Evolutionary conservation across 2,113 vertebrate genomes (phyloP), one percentile per base, ranked within the genome.

Genomic region (Hemicordylus capensis): DNA sequence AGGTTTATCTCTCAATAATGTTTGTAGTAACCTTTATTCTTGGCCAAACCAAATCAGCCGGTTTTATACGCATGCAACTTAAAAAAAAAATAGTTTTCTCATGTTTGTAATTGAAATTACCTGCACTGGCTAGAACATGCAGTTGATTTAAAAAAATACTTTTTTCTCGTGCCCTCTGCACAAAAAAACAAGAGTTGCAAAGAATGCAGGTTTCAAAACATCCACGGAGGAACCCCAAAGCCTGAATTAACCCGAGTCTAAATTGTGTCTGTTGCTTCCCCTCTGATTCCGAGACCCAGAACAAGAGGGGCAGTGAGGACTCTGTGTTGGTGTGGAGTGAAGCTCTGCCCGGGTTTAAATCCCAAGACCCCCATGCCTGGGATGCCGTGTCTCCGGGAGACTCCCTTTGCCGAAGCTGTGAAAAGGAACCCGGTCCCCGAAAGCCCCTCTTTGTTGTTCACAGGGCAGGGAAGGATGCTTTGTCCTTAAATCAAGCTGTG

Each of bases 271-370:
- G 4, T 54, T 44, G 3, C 1, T 82, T 70, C 37, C 51, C 61
- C 64, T 12, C 12, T 4, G 66, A 15, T 14, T 3, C 12, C 8
- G 22, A 46, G 74, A 0, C 58, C 24, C 48, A 0, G 1, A 1
- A 54, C 39, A 20, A 17, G 77, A 3, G 1, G 14, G 2, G 26
- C 51, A 85, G 54, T 5, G 2, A 28, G 80, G 46, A 2, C 78
- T n/a, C n/a, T n/a, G 9, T 78, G 24, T 10, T 46, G 73, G 14
- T 75, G 19, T 19, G 59, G 26, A 14, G 6, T 39, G n/a, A 39
- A 51, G 8, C 8, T 56, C n/a, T 61, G 22, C 48, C 15, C 76
- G 70, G 4, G 26, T 51, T 56, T 54, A 44, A 78, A 81, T 81
- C 37, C 7, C 22, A 0, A 24, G 61, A 9, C 34, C 67, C 34